Evolutionary conservation across 2,797 vertebrate species (phyloP).

Genomic region (Poliocrania exsul): DNA sequence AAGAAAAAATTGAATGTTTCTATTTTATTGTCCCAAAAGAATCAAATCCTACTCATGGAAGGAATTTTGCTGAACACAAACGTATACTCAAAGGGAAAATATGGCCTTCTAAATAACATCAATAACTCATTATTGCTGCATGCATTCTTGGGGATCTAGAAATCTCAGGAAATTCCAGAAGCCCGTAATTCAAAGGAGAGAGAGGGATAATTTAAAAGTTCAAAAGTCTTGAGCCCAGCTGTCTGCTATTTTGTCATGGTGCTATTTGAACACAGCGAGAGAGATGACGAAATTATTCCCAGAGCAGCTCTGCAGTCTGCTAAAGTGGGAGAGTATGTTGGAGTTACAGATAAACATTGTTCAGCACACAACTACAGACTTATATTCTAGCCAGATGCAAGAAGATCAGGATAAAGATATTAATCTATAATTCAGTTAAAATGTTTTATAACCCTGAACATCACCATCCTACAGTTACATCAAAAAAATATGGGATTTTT

Average conservation of each 20-base stretch:
- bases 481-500: background rate
- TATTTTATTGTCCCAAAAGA: background rate
- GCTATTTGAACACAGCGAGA: background rate
- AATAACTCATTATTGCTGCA: background rate
- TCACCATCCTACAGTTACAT: background rate
- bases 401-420: background rate
- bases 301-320: background rate
- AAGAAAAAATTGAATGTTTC: background rate
- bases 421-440: background rate
- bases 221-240: background rate
- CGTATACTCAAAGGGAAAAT: background rate
- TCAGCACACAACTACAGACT: background rate
- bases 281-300: background rate
- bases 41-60: background rate
- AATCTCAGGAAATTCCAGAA: background rate
- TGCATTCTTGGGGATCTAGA: background rate
- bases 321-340: background rate
- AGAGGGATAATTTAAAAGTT: background rate
- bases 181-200: background rate
- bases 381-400: background rate
- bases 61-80: background rate
- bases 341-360: background rate
- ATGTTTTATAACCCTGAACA: background rate
- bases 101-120: background rate
- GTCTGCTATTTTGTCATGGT: background rate